These are phyloP conservation scores for Amphipyra berbera DNA, from an alignment of 2,888 invertebrate genomes.

Conservation along the genomic window DNA sequence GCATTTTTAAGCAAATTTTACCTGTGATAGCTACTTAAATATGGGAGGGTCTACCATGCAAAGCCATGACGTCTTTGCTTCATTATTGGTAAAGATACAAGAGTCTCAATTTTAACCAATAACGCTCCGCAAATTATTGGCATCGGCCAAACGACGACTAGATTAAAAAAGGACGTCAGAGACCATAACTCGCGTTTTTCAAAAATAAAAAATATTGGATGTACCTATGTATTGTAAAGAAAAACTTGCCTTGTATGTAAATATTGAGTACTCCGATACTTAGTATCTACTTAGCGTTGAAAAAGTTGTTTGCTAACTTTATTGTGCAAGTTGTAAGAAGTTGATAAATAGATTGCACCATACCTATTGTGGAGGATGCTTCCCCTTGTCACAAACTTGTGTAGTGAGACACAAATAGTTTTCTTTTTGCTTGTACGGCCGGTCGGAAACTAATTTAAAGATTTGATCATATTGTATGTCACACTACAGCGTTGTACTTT, in stretches of 20 bases:
- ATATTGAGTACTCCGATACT: slow-evolving; percentile 20
- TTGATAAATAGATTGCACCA: slow-evolving; percentile 44
- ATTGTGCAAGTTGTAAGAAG: slow-evolving; percentile 38
- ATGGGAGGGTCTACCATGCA: no score
- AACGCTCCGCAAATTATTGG: no score
- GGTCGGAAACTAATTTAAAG: background rate
- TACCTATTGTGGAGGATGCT: slow-evolving; percentile 40
- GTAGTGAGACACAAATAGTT: slow-evolving; percentile 17
- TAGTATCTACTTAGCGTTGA: slow-evolving; percentile 25
- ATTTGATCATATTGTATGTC: no score
- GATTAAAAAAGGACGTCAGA: no score
- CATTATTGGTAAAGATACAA: no score
- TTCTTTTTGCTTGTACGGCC: slow-evolving; percentile 12
- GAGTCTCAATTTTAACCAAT: no score
- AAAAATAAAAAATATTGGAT: background rate
- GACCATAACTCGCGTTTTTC: no score
- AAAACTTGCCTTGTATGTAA: slow-evolving; percentile 5
- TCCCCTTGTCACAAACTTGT: slow-evolving; percentile 35
- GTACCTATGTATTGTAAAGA: background rate
- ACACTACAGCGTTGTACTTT: background rate
- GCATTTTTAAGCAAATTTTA: no score
- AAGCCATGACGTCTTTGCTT: no score
- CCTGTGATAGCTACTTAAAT: no score
- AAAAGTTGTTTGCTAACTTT: slow-evolving; percentile 37
- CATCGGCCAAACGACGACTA: no score